phyloP scores from a whole-genome alignment of 2,888 invertebrate genomes.

The Zaprionus obscuricornis region DNA sequence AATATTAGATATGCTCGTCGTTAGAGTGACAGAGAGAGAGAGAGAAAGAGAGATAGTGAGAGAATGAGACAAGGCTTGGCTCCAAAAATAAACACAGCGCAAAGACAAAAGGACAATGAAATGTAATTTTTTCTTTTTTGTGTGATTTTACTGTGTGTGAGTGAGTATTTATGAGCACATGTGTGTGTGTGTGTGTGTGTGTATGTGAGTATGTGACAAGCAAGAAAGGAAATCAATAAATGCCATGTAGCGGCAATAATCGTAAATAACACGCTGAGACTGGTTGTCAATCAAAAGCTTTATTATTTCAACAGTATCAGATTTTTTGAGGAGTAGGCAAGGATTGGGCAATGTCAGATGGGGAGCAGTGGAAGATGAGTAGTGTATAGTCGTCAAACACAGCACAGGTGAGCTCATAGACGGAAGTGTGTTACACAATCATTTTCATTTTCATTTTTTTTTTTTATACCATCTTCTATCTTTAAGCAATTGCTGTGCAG shows the following conservation, averaged over 20 bases:
- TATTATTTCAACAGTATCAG: constrained; percentile 61
- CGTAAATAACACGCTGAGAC: constrained; percentile 65
- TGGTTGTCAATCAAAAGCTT: constrained; percentile 59
- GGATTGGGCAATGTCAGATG: too few species aligned
- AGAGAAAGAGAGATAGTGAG: too few species aligned
- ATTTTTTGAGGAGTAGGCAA: too few species aligned
- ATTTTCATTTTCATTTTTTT: constrained; percentile 7
- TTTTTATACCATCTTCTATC: too few species aligned
- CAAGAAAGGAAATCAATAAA: constrained; percentile 56
- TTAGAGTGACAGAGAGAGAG: too few species aligned
- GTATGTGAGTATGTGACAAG: constrained; percentile 21
- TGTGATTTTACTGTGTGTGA: constrained; percentile 2
- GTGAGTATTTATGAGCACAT: background rate
- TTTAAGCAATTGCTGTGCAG: constrained; percentile 18
- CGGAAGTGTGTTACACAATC: too few species aligned
- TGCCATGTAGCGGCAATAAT: constrained; percentile 55
- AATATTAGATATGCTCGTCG: too few species aligned
- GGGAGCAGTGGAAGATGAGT: too few species aligned
- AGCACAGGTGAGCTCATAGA: too few species aligned
- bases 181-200: constrained; percentile 1
- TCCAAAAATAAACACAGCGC: constrained; percentile 36
- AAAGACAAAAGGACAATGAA: constrained; percentile 27
- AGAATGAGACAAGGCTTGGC: constrained; percentile 35
- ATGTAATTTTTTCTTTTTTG: constrained; percentile 18
- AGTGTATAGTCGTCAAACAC: too few species aligned